Percentiles rank a stretch among this genome's conserved stretches.
phyloP scores from a whole-genome alignment of 2,797 vertebrate species.

The Anguilla pacifica region DNA sequence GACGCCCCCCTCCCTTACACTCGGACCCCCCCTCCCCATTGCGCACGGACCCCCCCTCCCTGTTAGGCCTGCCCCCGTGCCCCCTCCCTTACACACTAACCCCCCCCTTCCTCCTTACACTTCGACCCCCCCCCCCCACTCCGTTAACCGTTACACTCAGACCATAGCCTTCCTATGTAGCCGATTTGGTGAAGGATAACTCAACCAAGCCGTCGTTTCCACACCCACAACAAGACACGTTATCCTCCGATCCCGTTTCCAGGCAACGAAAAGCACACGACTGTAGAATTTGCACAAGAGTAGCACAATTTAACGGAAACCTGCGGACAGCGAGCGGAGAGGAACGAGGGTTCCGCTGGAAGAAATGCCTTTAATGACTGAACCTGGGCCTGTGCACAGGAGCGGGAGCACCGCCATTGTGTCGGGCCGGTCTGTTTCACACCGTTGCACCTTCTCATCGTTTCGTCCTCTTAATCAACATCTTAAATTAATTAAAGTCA shows the following conservation, averaged over 20 bases:
- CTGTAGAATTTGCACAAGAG: not conserved
- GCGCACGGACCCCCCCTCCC: not conserved
- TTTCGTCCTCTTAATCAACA: not conserved
- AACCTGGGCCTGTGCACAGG: not conserved
- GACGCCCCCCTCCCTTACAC: not conserved
- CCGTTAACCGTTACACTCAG: not conserved
- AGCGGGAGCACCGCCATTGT: not conserved
- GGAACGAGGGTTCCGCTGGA: not conserved
- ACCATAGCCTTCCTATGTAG: not conserved
- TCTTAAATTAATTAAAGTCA: not conserved
- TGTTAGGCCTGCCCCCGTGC: not conserved
- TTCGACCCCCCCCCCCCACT: not conserved
- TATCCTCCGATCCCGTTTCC: not conserved
- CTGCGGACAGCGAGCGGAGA: not conserved
- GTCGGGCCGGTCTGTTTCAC: not conserved
- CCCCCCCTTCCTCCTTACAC: not conserved
- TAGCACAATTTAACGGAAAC: not conserved
- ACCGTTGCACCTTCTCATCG: not conserved
- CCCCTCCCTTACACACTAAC: conserved; percentile 14
- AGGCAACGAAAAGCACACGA: not conserved
- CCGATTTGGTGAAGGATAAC: not conserved
- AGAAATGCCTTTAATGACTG: not conserved
- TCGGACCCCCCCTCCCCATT: conserved; percentile 11
- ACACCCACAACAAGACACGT: not conserved
- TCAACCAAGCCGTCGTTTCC: not conserved